Base-by-base conservation (phyloP, 2,888 invertebrate genomes). In the Callinectes sapidus region DNA sequence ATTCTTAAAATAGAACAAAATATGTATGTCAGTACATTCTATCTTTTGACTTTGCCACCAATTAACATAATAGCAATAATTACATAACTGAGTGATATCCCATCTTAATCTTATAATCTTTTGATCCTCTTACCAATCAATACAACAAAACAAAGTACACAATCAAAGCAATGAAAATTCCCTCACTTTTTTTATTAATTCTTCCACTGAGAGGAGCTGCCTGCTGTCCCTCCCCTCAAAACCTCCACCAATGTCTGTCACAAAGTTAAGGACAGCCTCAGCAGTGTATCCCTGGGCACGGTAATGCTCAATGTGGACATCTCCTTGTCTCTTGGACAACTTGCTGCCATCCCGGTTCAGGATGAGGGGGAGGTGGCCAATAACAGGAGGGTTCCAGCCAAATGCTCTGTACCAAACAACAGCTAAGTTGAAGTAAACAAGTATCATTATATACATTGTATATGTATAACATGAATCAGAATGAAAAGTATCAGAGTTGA, bases 341-440 rank as follows among this genome's bases (percentile, higher is more conserved):
- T 99, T 99, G 0, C 97, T 97, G 6, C 99, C 99, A 96, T 99
- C 98, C 1, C 97, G 96, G 95, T 99, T 99, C 93, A 98, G 96
- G 88, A 99, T 97, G 1, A 99, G 96, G 0, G 99, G 99, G 93
- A 99, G 96, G 95, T 99, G 99, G 0, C 97, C 98, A 95, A 97
- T 99, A 91, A 96, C 95, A 0, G 99, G 99, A 0, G 98, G 98
- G 0, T 96, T 95, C 99, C 99, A 99, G 71, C 97, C 97, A 95
- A 99, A 98, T 0, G 99, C 99, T 95, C 98, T 97, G 95, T 32
- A 54, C 39, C 18, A 88, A 23, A 48, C 35, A 87, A 28, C 6
- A 66, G 23, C 71, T 35, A 2, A 32, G 54, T 6, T 54, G 28
- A 42, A 54, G n/a, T 23, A 55, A 54, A 89, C n/a, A n/a, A n/a